phyloP scores from a whole-genome alignment of 1,140 invertebrate genomes.

The Nilaparvata lugens region DNA sequence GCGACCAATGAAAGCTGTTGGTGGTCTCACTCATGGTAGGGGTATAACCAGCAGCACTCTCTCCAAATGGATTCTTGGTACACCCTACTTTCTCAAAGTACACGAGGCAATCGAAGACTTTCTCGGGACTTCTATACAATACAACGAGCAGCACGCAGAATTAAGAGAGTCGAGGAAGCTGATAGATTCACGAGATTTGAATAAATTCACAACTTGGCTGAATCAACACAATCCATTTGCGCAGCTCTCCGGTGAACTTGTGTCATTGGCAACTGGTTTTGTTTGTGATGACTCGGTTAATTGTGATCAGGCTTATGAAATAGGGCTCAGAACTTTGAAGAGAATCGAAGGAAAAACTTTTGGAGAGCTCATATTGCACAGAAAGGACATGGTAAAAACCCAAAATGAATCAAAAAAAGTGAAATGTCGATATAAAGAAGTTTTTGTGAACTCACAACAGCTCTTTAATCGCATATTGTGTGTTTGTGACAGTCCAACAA shows the following conservation, averaged over 20 bases:
- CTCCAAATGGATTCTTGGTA: background rate
- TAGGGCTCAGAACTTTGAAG: background rate
- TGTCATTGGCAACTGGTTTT: background rate
- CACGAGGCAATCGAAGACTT: background rate
- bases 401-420: slow-evolving; percentile 3
- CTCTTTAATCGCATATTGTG: slow-evolving; percentile 16
- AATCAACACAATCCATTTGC: background rate
- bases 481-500: slow-evolving; percentile 5
- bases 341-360: background rate
- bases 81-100: background rate
- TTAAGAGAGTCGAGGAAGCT: background rate
- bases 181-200: background rate
- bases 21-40: no score
- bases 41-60: background rate
- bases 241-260: background rate
- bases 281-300: background rate
- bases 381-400: slow-evolving; percentile 8
- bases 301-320: background rate
- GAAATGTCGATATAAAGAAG: background rate
- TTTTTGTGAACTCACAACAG: slow-evolving; percentile 16
- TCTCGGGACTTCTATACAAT: background rate
- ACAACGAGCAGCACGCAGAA: background rate
- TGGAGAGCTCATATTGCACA: background rate
- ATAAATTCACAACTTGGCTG: background rate
- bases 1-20: no score